phyloP scores from a whole-genome alignment of 2,113 vertebrate genomes.

The Rhineura floridana region DNA sequence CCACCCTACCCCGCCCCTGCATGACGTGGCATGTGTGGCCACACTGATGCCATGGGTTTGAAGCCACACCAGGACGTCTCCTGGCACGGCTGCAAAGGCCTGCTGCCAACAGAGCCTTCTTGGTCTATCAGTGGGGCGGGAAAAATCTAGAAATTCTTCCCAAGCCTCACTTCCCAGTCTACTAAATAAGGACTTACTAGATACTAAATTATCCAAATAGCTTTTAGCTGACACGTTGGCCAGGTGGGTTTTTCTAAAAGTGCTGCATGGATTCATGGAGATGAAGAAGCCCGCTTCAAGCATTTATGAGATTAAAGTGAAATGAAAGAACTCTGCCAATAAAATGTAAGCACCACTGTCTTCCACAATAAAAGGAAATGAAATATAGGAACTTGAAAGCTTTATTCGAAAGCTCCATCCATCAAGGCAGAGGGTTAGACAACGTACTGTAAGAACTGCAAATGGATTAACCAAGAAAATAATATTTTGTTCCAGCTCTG shows the following conservation, averaged over 20 bases:
- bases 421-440: conserved; percentile 54
- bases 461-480: conserved; percentile 52
- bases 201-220: not conserved
- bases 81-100: no score
- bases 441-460: conserved; percentile 45
- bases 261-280: conserved; percentile 42
- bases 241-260: conserved; percentile 38
- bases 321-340: conserved; percentile 53
- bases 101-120: not conserved
- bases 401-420: conserved; percentile 57
- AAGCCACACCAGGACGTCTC: no score
- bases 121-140: not conserved
- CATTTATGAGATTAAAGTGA: conserved; percentile 56
- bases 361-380: conserved; percentile 55
- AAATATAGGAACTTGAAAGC: conserved; percentile 60
- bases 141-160: not conserved
- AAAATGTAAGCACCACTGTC: conserved; percentile 59
- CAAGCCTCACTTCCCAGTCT: not conserved
- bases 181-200: not conserved
- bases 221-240: conserved; percentile 10
- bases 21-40: no score
- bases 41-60: no score
- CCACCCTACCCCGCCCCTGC: no score
- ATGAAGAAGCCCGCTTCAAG: conserved; percentile 33
- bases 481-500: conserved; percentile 31